These are phyloP conservation scores for Passer domesticus DNA, from an alignment of 2,113 vertebrate genomes.

Conservation along the genomic window DNA sequence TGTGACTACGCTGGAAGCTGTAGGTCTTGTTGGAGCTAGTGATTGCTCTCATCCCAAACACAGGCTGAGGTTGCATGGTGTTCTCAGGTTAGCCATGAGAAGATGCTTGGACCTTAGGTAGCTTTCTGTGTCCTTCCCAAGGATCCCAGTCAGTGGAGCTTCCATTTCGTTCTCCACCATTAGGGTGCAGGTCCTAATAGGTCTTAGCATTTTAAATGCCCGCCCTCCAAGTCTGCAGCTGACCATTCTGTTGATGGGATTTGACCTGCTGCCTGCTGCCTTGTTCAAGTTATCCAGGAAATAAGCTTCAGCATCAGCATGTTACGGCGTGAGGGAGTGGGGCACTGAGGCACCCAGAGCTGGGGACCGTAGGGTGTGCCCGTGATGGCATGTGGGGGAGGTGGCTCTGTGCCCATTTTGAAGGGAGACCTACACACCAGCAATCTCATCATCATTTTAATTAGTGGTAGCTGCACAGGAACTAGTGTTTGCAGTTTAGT, in stretches of 20 bases:
- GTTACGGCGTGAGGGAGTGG: background rate
- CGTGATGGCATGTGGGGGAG: rapidly evolving
- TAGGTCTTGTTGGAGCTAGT: rapidly evolving
- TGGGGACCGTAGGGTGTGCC: background rate
- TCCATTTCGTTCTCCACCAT: background rate
- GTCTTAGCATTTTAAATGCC: background rate
- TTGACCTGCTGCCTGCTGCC: background rate
- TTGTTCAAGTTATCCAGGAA: background rate
- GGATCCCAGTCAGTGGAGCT: background rate
- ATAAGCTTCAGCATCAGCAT: background rate
- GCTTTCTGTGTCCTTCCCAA: background rate
- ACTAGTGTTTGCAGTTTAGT: background rate
- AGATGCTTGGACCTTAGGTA: background rate
- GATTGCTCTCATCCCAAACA: background rate
- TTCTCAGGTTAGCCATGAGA: background rate
- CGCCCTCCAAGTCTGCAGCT: background rate
- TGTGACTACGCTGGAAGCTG: background rate
- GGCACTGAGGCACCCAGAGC: no score
- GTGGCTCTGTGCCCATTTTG: background rate
- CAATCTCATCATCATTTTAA: background rate
- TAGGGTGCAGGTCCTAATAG: background rate
- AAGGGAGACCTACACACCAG: background rate
- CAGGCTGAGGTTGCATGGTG: background rate
- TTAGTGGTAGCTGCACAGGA: background rate
- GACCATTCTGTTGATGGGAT: rapidly evolving